Conservation (phyloP, 2,797 vertebrate species). For the Todus mexicanus region DNA sequence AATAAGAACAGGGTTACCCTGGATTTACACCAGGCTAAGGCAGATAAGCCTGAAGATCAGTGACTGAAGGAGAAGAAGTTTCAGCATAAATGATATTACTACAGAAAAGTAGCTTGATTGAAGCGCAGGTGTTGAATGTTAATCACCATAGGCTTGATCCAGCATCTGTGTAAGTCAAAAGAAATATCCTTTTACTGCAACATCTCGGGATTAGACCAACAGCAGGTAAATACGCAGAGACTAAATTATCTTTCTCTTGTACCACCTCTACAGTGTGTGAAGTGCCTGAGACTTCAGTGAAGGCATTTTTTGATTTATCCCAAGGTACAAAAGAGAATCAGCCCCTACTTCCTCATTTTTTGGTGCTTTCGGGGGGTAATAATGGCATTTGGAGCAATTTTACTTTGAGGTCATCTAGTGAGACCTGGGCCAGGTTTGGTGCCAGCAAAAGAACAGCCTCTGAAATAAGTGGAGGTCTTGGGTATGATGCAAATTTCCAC, state of each 20-base stretch:
- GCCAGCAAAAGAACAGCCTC: neutral
- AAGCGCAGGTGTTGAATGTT: conserved; percentile 47
- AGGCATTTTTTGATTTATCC: neutral
- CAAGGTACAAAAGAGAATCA: neutral
- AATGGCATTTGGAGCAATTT: neutral
- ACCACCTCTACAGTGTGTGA: neutral
- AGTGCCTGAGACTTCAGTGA: neutral
- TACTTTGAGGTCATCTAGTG: neutral
- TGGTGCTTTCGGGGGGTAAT: neutral
- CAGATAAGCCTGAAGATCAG: conserved; percentile 51
- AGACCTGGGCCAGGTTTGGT: neutral
- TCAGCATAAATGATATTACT: conserved; percentile 48
- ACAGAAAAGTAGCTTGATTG: conserved; percentile 48
- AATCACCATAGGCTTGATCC: conserved; percentile 22
- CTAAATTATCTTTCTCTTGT: neutral
- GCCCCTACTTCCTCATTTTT: neutral
- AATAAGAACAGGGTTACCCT: conserved; percentile 35
- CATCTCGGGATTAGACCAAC: conserved; percentile 5
- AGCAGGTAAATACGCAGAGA: neutral
- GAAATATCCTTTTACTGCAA: conserved; percentile 26
- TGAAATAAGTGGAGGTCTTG: neutral
- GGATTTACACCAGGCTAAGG: conserved; percentile 46
- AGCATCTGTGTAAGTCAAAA: conserved; percentile 24
- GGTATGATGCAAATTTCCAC: fast-evolving
- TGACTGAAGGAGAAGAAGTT: conserved; percentile 37